These are phyloP conservation scores for Parauchenoglanis ngamensis DNA, from an alignment of 2,797 vertebrate species.

Conservation along the genomic window DNA sequence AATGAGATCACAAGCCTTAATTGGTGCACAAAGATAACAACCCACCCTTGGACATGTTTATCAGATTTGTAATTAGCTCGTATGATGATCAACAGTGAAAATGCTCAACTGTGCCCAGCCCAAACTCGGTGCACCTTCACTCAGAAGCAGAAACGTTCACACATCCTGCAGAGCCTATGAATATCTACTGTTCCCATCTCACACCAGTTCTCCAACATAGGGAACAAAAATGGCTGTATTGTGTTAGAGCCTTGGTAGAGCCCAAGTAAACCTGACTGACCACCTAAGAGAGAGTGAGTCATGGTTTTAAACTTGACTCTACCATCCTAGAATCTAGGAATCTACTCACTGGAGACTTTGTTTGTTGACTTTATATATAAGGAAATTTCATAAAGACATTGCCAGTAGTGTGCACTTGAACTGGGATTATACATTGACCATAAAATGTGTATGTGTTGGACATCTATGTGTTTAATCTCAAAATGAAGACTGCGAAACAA, in stretches of 20 bases:
- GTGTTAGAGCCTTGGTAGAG: not conserved
- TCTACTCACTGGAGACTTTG: not conserved
- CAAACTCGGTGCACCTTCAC: not conserved
- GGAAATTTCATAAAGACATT: not conserved
- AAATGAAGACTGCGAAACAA: too few species aligned
- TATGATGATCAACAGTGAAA: too few species aligned
- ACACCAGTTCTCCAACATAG: not conserved
- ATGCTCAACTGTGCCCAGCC: too few species aligned
- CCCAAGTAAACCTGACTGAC: not conserved
- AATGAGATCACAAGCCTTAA: not conserved
- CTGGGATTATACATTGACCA: not conserved
- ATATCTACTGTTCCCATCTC: not conserved
- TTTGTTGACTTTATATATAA: not conserved
- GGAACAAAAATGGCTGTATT: not conserved
- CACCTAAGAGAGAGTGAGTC: not conserved
- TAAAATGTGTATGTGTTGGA: not conserved
- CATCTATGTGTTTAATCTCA: too few species aligned
- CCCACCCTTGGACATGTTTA: not conserved
- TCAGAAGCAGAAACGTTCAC: not conserved
- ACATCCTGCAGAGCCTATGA: not conserved
- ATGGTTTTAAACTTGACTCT: not conserved
- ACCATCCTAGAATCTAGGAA: not conserved
- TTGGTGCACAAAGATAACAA: not conserved
- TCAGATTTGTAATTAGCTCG: not conserved
- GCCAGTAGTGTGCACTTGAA: not conserved